Evolutionary conservation across 2,113 vertebrate species (phyloP).

Genomic region (Varanus salvator): DNA sequence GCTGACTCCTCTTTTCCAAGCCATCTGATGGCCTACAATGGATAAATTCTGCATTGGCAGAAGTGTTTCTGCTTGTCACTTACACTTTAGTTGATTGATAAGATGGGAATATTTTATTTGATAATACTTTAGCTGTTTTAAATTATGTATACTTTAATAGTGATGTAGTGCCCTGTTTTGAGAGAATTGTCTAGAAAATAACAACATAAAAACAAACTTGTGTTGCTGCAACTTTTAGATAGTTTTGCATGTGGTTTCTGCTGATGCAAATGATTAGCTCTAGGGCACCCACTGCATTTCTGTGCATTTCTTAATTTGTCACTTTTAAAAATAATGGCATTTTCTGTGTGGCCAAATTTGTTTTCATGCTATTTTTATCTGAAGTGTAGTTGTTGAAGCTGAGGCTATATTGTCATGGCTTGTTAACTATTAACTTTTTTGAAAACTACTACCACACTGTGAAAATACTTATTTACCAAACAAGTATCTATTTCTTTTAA

Average conservation of each 20-base stretch:
- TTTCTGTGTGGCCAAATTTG: slow-evolving; percentile 52
- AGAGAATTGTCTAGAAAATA: too few relatives aligned
- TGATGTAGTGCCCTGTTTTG: too few relatives aligned
- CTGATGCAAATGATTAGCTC: neutral
- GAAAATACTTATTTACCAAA: slow-evolving; percentile 54
- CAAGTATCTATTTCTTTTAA: slow-evolving; percentile 11
- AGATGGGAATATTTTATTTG: too few relatives aligned
- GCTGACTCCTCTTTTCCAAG: too few relatives aligned
- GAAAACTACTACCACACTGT: slow-evolving; percentile 41
- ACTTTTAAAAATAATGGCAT: slow-evolving; percentile 53
- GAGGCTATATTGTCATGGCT: slow-evolving; percentile 54
- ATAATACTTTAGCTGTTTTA: too few relatives aligned
- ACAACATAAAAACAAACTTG: neutral
- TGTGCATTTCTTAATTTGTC: slow-evolving; percentile 68
- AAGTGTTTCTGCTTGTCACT: too few relatives aligned
- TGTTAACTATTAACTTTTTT: slow-evolving; percentile 56
- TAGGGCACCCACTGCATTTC: neutral
- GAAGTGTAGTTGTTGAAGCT: slow-evolving; percentile 53
- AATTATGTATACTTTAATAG: too few relatives aligned
- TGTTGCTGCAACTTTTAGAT: neutral
- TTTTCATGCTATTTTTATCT: slow-evolving; percentile 73
- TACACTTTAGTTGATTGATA: too few relatives aligned
- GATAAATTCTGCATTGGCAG: too few relatives aligned
- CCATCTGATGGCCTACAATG: too few relatives aligned
- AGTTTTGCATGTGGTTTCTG: neutral